Percentiles rank a stretch among this genome's conserved stretches.
These are phyloP conservation scores for Tholera decimalis DNA, from an alignment of 2,888 invertebrate species.

Conservation along the genomic window DNA sequence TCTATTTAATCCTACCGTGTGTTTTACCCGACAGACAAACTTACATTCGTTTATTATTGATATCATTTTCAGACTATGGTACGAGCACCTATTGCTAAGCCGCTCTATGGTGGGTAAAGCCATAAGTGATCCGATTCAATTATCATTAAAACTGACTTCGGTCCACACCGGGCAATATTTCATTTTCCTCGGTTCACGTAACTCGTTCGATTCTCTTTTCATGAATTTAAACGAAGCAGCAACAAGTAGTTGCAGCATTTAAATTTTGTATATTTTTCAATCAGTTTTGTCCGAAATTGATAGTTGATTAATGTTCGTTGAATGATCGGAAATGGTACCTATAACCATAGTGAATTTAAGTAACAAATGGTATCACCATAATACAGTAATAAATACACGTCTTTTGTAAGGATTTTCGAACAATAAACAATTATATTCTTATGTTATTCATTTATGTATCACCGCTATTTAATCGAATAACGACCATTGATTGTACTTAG, in stretches of 20 bases:
- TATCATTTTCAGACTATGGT: conserved; percentile 32
- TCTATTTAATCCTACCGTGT: not conserved
- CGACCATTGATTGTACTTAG: no score
- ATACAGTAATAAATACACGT: no score
- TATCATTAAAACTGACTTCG: conserved; percentile 38
- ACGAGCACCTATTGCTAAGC: conserved; percentile 40
- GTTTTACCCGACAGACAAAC: conserved; percentile 4
- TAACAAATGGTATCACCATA: no score
- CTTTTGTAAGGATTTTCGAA: no score
- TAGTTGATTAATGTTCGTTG: conserved; percentile 19
- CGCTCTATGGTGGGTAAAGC: conserved; percentile 36
- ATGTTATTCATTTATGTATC: no score
- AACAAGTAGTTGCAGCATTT: conserved; percentile 51
- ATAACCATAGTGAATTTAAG: not conserved
- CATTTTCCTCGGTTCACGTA: conserved; percentile 24
- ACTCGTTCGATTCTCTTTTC: conserved; percentile 44
- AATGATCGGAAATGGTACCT: conserved; percentile 12
- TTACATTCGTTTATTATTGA: conserved; percentile 44
- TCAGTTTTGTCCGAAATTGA: conserved; percentile 15
- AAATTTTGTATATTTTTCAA: conserved; percentile 37
- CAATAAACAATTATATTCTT: no score
- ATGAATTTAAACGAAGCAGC: conserved; percentile 59
- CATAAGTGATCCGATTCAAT: conserved; percentile 49
- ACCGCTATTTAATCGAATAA: no score
- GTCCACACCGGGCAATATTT: conserved; percentile 29